Evolutionary conservation across 2,888 invertebrate species (phyloP), one percentile per base, ranked within the genome.

Genomic region (Microchrysa polita): DNA sequence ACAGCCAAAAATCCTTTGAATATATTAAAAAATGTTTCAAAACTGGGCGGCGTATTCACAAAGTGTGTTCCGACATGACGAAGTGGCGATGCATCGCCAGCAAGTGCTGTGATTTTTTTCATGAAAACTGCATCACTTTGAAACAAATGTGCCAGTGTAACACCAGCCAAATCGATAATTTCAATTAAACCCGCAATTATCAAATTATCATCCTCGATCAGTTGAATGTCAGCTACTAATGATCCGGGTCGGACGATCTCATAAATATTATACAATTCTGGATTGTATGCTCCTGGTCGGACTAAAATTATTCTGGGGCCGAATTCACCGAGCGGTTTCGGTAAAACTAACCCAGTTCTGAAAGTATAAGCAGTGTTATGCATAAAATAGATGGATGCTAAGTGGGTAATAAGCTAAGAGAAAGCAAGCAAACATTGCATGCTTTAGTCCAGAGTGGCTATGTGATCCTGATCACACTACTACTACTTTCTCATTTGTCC

Each of bases 161-260:
- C 82, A 60, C 84, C 84, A 74, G 85, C 80, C 79, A 88, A 80
- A 79, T 90, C 89, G 16, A 88, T 81, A 61, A 89, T 79, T 5
- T 86, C 82, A 53, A 86, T 82, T 82, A 87, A 83, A 71, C 87
- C 87, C 76, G 83, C 79, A 18, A 87, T 81, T 55, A 84, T 81
- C 44, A 84, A 84, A 78, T 87, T 86, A 79, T 89, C 89, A 78
- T 88, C 88, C 79, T 88, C 88, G 20, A 86, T 79, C 79, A 88
- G 79, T 75, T 87, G 80, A 76, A 88, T 86, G 79, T 88, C 88
- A 67, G 86, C 83, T 23, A 88, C 81, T 87, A 89, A 88, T 74
- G 87, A 84, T 18, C 86, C 84, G 4, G 86, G 82, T 79, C 87
- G 87, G 63, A 88, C 81, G 22, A 88, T 76, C 75, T 86, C 86